Evolutionary conservation across 2,797 vertebrate species (phyloP), one percentile per base, ranked within the genome.

Genomic region (Aplochiton taeniatus): DNA sequence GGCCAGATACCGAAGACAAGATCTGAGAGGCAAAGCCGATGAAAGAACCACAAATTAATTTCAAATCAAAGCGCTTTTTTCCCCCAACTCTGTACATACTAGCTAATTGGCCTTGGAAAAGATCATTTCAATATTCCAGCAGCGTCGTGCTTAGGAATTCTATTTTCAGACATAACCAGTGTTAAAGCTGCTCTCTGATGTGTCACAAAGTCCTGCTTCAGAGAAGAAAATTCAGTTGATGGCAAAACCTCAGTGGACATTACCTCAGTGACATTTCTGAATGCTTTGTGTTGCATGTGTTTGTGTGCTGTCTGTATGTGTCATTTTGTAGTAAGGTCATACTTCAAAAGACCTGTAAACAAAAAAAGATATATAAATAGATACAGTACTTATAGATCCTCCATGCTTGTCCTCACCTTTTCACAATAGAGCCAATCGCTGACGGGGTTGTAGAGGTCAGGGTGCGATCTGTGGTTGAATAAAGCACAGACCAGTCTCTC

Each of bases 401-500:
- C 31, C 31, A 31, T 31, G 31, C 31, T 31, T 31, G 31, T 72
- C 74, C 16, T 74, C 56, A 84, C 83, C 74, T 81, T 77, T 56
- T 71, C 60, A 65, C 80, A 81, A 11, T 70, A 78, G 0, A 69
- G 80, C 63, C 89, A 90, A 14, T 87, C 71, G 11, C 79, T 86
- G 64, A 80, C 66, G 0, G 88, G 80, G 1, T 75, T 72, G 58
- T 76, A 84, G 63, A 86, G 78, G 65, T 85, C 82, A 1, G 77
- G 76, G 74, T 85, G 87, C 0, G 80, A 79, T 1, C 85, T 82
- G 80, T 89, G 88, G 66, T 75, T 84, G 61, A 92, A 82, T 11
- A 93, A 49, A 69, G 87, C 70, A 58, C 84, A 81, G 45, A 93
- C 85, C 70, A 93, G 83, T 14, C 55, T 74, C 81, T 93, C 89